Evolutionary conservation across 2,797 vertebrate genomes (phyloP), one percentile per base, ranked within the genome.

Genomic region (Smutsia temminckii): DNA sequence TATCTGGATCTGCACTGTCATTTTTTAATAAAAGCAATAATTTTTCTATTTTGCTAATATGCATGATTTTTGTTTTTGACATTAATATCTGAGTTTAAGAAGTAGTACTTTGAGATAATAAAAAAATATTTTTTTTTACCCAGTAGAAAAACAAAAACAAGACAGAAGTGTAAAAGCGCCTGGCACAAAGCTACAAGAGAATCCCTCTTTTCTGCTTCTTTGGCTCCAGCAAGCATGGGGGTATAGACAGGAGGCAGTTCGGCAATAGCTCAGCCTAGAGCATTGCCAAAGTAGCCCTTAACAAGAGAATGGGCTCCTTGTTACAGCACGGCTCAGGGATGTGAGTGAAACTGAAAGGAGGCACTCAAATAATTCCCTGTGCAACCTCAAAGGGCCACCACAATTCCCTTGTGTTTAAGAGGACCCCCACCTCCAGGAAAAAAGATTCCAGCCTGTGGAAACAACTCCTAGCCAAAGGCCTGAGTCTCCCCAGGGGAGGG

Each of bases 371-470:
- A 95, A 97, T 95, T 95, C 95, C 88, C 96, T 94, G 79, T 81
- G 55, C 89, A 95, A 97, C 91, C 95, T 96, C 96, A 96, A 89
- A 94, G 75, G 87, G 88, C 86, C 85, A 95, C 97, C 97, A 96
- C 95, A 97, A 94, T 85, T 95, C 96, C 95, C 95, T 20, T 91
- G 85, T 95, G 96, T 95, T 95, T 91, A 95, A 93, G 83, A 95
- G 94, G 95, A 97, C 89, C 91, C 91, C 92, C 71, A 51, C 27
- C 29, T 96, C 84, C 85, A 95, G 89, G 91, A 93, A 93, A 96
- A 97, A 92, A 71, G 79, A 88, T 85, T 89, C 79, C 92, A 86
- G 79, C 61, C 49, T 96, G 95, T 94, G 93, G 95, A 97, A 97
- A 96, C 88, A 96, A 84, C 81, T 75, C 23, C 64, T 27, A 77